Conservation (phyloP, 2,888 invertebrate species). For the Dione juno region DNA sequence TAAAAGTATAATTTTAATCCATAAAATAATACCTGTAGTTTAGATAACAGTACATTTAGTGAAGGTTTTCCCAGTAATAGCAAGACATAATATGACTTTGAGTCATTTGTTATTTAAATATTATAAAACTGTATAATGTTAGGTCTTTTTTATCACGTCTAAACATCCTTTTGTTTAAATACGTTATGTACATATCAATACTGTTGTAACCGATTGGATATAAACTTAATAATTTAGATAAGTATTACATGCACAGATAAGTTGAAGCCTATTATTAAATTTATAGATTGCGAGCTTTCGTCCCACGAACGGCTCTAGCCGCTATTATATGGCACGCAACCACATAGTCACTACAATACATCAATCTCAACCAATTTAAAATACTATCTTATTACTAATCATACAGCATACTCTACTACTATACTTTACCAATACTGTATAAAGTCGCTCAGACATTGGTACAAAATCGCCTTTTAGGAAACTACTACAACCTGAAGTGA, state of each 20-base stretch:
- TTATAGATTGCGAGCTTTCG: slow-evolving; percentile 5
- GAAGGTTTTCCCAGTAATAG: neutral
- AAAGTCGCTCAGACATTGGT: neutral
- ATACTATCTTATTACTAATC: neutral
- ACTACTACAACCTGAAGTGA: neutral
- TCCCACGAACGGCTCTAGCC: too few species aligned
- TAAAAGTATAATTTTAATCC: slow-evolving; percentile 7
- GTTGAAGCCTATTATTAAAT: neutral
- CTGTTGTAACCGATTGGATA: neutral
- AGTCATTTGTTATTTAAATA: slow-evolving; percentile 3
- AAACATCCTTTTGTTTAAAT: neutral
- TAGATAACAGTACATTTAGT: neutral
- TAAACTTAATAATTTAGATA: slow-evolving; percentile 2
- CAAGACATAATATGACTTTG: neutral
- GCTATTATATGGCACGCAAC: neutral
- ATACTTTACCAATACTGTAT: neutral
- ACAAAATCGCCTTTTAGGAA: neutral
- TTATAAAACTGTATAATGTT: neutral
- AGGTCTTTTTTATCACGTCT: neutral
- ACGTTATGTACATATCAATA: neutral
- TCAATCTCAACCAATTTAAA: neutral
- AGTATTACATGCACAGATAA: slow-evolving; percentile 5
- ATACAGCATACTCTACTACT: neutral
- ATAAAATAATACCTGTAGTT: neutral
- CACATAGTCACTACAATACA: too few species aligned